A percentile compares a stretch with the other conserved stretches of the same genome.
These are phyloP conservation scores for Ichneumoninae sp. DNA, from an alignment of 2,888 invertebrate species.

Conservation along the genomic window DNA sequence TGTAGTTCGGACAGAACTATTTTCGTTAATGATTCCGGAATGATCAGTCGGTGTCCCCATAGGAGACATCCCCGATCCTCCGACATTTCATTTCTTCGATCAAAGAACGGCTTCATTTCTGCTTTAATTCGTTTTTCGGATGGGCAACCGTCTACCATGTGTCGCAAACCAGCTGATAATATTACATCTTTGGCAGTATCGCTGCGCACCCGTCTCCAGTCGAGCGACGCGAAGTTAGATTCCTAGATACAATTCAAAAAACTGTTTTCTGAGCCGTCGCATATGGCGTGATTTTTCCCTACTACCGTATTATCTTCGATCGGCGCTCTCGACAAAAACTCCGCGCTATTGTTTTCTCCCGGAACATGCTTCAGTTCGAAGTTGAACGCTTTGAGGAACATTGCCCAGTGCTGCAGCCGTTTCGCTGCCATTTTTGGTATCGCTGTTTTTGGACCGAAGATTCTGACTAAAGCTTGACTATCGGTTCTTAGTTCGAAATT, in stretches of 20 bases:
- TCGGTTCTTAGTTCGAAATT: slow-evolving; percentile 47
- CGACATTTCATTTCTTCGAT: slow-evolving; percentile 51
- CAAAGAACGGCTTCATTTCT: slow-evolving; percentile 26
- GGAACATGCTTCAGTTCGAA: slow-evolving; percentile 31
- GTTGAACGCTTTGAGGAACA: slow-evolving; percentile 41
- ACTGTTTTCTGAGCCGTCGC: slow-evolving; percentile 6
- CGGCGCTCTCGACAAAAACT: slow-evolving; percentile 51
- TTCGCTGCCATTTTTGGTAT: slow-evolving; percentile 50
- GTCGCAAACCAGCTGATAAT: slow-evolving; percentile 18
- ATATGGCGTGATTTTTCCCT: neutral
- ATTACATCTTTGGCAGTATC: slow-evolving; percentile 26
- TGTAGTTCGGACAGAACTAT: slow-evolving; percentile 59
- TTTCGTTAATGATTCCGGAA: slow-evolving; percentile 34
- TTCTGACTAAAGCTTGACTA: slow-evolving; percentile 29
- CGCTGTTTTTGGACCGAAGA: slow-evolving; percentile 34
- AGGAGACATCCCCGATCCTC: slow-evolving; percentile 54
- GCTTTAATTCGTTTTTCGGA: slow-evolving; percentile 25
- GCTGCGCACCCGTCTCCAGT: slow-evolving; percentile 1
- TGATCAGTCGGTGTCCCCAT: slow-evolving; percentile 60
- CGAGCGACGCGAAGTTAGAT: slow-evolving; percentile 10
- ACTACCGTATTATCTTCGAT: neutral
- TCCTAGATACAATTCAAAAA: slow-evolving; percentile 11
- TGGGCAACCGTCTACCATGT: slow-evolving; percentile 52
- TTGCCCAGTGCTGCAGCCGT: slow-evolving; percentile 36
- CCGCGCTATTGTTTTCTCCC: slow-evolving; percentile 31